Conservation (phyloP, 2,888 invertebrate species). For the Oasisia sp. region DNA sequence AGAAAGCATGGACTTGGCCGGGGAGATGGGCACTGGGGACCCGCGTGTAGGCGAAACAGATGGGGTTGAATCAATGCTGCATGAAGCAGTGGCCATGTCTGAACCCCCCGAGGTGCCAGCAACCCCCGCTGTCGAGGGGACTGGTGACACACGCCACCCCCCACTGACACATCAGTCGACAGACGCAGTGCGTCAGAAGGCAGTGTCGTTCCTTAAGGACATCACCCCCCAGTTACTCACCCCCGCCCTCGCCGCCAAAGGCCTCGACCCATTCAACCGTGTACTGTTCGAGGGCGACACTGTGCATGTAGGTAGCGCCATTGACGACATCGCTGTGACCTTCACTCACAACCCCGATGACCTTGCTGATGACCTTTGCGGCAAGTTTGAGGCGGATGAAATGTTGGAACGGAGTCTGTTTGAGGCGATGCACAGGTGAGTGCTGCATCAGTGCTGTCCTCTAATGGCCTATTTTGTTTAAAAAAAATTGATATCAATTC, state of each 20-base stretch:
- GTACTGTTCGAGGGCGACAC: neutral
- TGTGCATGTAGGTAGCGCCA: neutral
- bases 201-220: neutral
- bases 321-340: slow-evolving; percentile 2
- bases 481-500: no score
- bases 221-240: neutral
- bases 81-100: neutral
- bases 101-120: neutral
- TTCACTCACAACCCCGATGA: neutral
- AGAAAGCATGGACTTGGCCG: neutral
- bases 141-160: neutral
- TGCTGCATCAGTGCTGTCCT: neutral
- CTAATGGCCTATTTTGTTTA: neutral
- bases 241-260: neutral
- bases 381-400: neutral
- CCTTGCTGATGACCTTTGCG: neutral
- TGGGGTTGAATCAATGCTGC: neutral
- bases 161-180: neutral
- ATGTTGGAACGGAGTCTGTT: neutral
- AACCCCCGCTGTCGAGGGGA: neutral
- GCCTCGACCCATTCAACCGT: slow-evolving; percentile 10
- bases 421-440: neutral
- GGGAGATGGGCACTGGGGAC: neutral
- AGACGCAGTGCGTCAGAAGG: slow-evolving; percentile 2
- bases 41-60: neutral